Percentiles rank a stretch among this genome's conserved stretches.
These are phyloP conservation scores for Megalonaias nervosa DNA, from an alignment of 1,140 invertebrate species.

Conservation along the genomic window DNA sequence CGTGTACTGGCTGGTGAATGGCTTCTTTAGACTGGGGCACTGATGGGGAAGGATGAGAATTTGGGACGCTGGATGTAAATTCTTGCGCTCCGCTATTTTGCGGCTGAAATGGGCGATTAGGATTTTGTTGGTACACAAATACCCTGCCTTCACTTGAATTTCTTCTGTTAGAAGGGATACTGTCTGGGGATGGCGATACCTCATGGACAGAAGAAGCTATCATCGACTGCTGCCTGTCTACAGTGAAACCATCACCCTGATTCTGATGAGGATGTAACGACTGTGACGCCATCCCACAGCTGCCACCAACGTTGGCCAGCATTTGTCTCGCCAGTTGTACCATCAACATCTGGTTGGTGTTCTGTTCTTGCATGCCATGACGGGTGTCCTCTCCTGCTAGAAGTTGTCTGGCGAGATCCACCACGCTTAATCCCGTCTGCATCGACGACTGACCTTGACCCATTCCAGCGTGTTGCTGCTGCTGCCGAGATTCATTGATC, in stretches of 20 bases:
- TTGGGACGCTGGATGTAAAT: not conserved
- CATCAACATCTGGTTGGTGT: conserved; percentile 29
- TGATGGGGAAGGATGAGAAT: not conserved
- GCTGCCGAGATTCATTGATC: conserved; percentile 19
- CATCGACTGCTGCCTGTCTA: conserved; percentile 20
- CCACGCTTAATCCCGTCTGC: not conserved
- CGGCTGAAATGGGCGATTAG: conserved; percentile 4
- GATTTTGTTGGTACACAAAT: conserved; percentile 29
- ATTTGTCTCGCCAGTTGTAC: conserved; percentile 30
- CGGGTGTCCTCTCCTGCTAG: not conserved
- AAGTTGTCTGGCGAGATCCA: not conserved
- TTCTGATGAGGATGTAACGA: conserved; percentile 6
- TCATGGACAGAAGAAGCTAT: not conserved
- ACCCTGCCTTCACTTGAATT: conserved; percentile 32
- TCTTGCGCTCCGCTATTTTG: not conserved
- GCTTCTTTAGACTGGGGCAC: not conserved
- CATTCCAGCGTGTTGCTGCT: not conserved
- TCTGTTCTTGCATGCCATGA: not conserved
- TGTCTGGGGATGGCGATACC: not conserved
- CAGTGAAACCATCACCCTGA: conserved; percentile 20
- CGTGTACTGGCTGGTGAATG: not conserved
- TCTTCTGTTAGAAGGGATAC: not conserved
- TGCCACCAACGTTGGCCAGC: conserved; percentile 18
- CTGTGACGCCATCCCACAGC: not conserved
- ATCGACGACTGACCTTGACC: not conserved